Conservation (phyloP, 2,113 vertebrate species). For the Garra rufa region DNA sequence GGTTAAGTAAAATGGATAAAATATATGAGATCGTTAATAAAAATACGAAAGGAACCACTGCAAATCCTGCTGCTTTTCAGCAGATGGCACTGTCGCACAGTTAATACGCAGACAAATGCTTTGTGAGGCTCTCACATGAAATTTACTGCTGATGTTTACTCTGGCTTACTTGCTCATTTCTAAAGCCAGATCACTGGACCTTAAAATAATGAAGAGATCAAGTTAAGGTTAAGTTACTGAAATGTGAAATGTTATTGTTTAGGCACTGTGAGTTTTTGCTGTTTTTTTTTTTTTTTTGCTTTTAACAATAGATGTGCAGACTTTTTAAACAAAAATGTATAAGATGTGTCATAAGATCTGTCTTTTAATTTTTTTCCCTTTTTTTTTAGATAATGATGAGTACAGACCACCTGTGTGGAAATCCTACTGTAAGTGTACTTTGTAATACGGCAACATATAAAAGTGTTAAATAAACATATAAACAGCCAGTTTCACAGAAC, state of each 20-base stretch:
- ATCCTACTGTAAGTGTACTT: conserved; percentile 84
- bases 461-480: neutral
- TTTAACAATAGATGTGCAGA: too few species aligned
- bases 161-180: neutral
- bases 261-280: too few species aligned
- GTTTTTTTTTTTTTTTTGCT: too few species aligned
- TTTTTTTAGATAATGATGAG: conserved; percentile 88
- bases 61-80: neutral
- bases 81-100: neutral
- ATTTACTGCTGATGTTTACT: neutral
- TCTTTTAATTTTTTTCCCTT: too few species aligned
- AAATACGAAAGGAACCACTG: neutral
- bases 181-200: neutral
- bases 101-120: neutral
- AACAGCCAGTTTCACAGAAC: neutral
- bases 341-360: too few species aligned
- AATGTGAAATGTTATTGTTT: neutral
- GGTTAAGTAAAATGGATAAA: neutral
- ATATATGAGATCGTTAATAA: neutral
- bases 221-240: neutral
- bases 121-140: neutral
- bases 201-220: neutral
- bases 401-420: conserved; percentile 92
- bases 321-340: too few species aligned
- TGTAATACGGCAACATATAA: neutral